A percentile compares a stretch with the other conserved stretches of the same genome.
phyloP scores from a whole-genome alignment of 2,113 vertebrate genomes.

The Ondatra zibethicus region DNA sequence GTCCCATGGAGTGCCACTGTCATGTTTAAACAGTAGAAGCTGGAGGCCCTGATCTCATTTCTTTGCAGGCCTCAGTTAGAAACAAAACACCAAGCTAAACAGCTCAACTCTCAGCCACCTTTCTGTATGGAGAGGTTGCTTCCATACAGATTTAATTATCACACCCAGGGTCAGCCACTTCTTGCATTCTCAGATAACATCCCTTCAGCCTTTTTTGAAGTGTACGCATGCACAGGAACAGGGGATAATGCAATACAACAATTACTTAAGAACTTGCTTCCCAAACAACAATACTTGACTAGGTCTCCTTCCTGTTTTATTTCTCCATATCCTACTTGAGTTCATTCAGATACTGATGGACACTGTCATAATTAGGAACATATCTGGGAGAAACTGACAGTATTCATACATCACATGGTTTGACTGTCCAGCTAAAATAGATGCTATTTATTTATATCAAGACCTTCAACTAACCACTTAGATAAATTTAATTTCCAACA shows the following conservation, averaged over 20 bases:
- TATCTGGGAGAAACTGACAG: slow-evolving; percentile 1
- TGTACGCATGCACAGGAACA: neutral
- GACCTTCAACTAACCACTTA: slow-evolving; percentile 17
- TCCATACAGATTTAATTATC: neutral
- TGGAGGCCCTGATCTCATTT: neutral
- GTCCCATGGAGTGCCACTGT: neutral
- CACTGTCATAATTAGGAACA: neutral
- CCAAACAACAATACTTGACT: neutral
- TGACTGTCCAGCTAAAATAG: neutral
- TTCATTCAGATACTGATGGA: slow-evolving; percentile 14
- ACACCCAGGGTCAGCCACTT: neutral
- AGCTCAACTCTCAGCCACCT: neutral
- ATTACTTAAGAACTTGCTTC: slow-evolving; percentile 33
- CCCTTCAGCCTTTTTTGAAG: neutral
- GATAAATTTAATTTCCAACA: slow-evolving; percentile 46
- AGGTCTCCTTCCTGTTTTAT: neutral
- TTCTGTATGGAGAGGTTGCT: neutral
- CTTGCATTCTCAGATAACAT: neutral
- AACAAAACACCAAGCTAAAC: neutral
- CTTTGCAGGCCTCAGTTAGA: neutral
- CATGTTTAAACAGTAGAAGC: rapidly evolving
- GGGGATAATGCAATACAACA: neutral
- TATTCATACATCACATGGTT: neutral
- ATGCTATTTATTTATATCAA: slow-evolving; percentile 32
- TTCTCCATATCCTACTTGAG: neutral